Percentiles rank a stretch among this genome's conserved stretches.
These are phyloP conservation scores for Drosophila sordidula DNA, from an alignment of 2,888 invertebrate genomes.

Conservation along the genomic window DNA sequence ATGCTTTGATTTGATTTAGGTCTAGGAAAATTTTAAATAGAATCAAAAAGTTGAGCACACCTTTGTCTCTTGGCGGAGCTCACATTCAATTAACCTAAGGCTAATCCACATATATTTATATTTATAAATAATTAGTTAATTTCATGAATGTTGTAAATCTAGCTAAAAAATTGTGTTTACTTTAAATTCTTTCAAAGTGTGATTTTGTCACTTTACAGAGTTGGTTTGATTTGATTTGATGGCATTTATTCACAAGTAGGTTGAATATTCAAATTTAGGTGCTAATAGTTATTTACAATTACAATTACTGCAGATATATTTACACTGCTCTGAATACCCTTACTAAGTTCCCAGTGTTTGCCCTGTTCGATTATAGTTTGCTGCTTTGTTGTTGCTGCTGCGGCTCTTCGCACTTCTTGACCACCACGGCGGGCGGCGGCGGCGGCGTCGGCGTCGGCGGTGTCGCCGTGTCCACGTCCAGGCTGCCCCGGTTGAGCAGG, in stretches of 20 bases:
- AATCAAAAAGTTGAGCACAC: conserved; percentile 70
- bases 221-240: conserved; percentile 16
- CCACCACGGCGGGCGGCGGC: conserved; percentile 56
- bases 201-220: conserved; percentile 44
- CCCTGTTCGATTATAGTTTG: conserved; percentile 33
- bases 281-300: conserved; percentile 25
- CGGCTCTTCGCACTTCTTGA: conserved; percentile 51
- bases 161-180: conserved; percentile 70
- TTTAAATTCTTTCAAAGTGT: conserved; percentile 68
- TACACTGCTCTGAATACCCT: conserved; percentile 23
- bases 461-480: conserved; percentile 49
- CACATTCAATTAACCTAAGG: conserved; percentile 44
- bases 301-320: conserved; percentile 12
- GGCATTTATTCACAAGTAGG: conserved; percentile 1
- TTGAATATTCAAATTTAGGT: background rate
- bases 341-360: conserved; percentile 9
- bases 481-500: conserved; percentile 88
- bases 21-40: conserved; percentile 75
- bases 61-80: conserved; percentile 18
- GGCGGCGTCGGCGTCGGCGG: conserved; percentile 64
- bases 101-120: conserved; percentile 21
- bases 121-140: conserved; percentile 9
- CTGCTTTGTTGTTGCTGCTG: conserved; percentile 28
- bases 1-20: conserved; percentile 27
- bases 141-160: conserved; percentile 57